These are phyloP conservation scores for Nesospiza acunhae DNA, from an alignment of 2,113 vertebrate species.

Conservation along the genomic window DNA sequence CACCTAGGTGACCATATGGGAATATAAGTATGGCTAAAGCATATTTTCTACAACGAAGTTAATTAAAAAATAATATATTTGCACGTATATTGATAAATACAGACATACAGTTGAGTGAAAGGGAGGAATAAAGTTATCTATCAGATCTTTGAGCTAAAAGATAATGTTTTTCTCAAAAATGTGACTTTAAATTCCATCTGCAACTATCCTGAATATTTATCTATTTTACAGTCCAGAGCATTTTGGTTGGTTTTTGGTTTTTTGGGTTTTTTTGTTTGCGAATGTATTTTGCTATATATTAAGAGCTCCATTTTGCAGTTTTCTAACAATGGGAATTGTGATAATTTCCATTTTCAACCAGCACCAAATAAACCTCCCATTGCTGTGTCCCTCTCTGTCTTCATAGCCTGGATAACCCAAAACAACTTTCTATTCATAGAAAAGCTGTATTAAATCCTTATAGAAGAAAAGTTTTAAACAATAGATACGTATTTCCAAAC, in stretches of 20 bases:
- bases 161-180: neutral
- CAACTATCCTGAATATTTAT: neutral
- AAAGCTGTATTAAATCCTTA: neutral
- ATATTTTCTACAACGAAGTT: neutral
- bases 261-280: neutral
- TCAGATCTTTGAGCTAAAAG: neutral
- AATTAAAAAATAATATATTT: neutral
- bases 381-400: neutral
- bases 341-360: conserved; percentile 12
- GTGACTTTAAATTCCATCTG: neutral
- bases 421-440: neutral
- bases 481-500: neutral
- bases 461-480: neutral
- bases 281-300: conserved; percentile 3
- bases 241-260: neutral
- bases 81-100: neutral
- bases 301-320: conserved; percentile 2
- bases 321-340: neutral
- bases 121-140: neutral
- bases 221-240: neutral
- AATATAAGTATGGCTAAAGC: neutral
- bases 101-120: neutral
- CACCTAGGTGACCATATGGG: neutral
- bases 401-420: neutral
- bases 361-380: neutral